Evolutionary conservation across 2,888 invertebrate genomes (phyloP).

Genomic region (Drosophila fulvimacula): DNA sequence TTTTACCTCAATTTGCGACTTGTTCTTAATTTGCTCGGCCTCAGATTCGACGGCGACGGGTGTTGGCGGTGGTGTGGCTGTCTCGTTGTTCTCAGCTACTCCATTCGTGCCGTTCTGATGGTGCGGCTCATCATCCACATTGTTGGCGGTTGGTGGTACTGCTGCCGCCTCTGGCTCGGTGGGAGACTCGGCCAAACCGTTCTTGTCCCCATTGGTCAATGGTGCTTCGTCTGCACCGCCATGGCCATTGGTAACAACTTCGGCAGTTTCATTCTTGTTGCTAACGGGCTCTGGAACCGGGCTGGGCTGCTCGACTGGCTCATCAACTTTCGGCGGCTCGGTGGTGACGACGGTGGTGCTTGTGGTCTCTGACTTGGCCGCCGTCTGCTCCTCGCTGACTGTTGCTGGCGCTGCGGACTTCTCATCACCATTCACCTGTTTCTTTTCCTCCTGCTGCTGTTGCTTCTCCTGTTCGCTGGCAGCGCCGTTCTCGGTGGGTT

Average conservation of each 20-base stretch:
- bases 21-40: conserved; percentile 72
- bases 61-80: conserved; percentile 73
- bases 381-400: conserved; percentile 53
- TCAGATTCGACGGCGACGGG: conserved; percentile 68
- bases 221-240: conserved; percentile 47
- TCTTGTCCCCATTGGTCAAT: conserved; percentile 78
- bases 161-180: conserved; percentile 59
- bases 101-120: conserved; percentile 78
- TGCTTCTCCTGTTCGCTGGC: conserved; percentile 66
- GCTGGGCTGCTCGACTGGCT: conserved; percentile 48
- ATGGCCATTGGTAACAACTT: conserved; percentile 74
- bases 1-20: conserved; percentile 83
- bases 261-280: conserved; percentile 23
- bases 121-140: conserved; percentile 67
- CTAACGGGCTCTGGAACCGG: conserved; percentile 41
- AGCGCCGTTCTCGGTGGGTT: conserved; percentile 73
- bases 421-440: conserved; percentile 66
- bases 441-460: conserved; percentile 47
- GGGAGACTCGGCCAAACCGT: conserved; percentile 67
- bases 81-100: conserved; percentile 44
- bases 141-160: conserved; percentile 23
- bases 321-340: conserved; percentile 37
- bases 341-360: conserved; percentile 28
- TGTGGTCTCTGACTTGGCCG: conserved; percentile 53
- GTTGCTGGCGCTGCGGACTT: conserved; percentile 58